Base-by-base conservation (phyloP, 2,113 vertebrate species). In the Cavia aperea region DNA sequence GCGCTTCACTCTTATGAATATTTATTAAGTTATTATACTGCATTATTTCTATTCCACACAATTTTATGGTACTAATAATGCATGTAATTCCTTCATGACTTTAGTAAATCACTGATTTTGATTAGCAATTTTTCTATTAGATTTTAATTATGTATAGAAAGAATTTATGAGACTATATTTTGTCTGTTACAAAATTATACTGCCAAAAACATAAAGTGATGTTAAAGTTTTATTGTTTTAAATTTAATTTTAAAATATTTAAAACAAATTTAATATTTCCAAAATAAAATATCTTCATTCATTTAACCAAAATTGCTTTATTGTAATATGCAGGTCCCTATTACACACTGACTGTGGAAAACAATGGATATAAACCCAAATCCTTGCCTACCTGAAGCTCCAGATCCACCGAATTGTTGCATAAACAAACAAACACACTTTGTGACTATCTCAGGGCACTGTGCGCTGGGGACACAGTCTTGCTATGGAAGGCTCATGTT, bases 381-480 rank as follows among this genome's bases (percentile, higher is more conserved):
- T 33, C 10, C 51, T 75, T 51, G 1, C 36, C 77, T 68, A 51
- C 7, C 7, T 54, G 26, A 43, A 54, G 5, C 10, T 68, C 31
- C 4, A 18, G 66, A 26, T 60, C 1, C 19, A 51, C 16, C 24
- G 10, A 70, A 75, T 8, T 5, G 31, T 16, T 46, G 75, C 4
- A 13, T 46, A 58, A 85, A 43, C 54, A 66, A 2, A 65, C 54
- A 78, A 2, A 13, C 13, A 33, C 2, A 54, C 29, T 15, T 7
- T 78, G 19, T 78, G 82, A 78, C 29, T 63, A 62, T 39, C 7
- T 70, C 7, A 51, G 39, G 63, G 15, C 23, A 36, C 26, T n/a
- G 66, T 11, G 1, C 9, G 73, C 18, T 4, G 1, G 43, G 12
- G 7, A 5, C 5, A 79, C 1, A 10, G 63, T 16, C 36, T 63